phyloP scores from a whole-genome alignment of 2,113 vertebrate genomes.

The Spilogale gracilis region DNA sequence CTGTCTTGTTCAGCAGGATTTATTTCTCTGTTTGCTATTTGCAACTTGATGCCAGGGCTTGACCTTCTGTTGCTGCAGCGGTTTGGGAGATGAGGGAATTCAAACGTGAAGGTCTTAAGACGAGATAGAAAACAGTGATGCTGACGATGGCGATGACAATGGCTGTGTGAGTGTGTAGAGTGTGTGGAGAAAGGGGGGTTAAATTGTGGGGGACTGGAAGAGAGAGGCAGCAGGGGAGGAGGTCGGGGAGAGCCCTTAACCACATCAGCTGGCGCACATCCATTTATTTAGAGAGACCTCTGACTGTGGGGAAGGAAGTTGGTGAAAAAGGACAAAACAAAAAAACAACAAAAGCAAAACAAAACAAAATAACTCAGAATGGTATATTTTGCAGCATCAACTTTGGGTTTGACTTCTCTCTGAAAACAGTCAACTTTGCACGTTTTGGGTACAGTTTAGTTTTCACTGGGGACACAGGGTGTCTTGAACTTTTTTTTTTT shows the following conservation, averaged over 20 bases:
- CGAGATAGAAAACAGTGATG: not conserved
- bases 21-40: constrained; percentile 46
- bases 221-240: too few relatives aligned
- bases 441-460: constrained; percentile 25
- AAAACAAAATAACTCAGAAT: not conserved
- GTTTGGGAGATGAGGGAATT: constrained; percentile 34
- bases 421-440: constrained; percentile 23
- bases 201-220: not conserved
- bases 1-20: constrained; percentile 14
- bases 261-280: not conserved
- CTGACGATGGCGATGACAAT: not conserved
- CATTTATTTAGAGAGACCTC: not conserved
- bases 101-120: not conserved
- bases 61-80: constrained; percentile 64
- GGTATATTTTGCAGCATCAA: constrained; percentile 29
- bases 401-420: constrained; percentile 33
- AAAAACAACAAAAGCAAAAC: not conserved
- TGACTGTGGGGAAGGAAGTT: not conserved
- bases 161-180: not conserved
- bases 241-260: not conserved
- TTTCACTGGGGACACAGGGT: constrained; percentile 59
- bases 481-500: constrained; percentile 69
- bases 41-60: not conserved
- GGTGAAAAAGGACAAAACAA: not conserved
- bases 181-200: not conserved